Conservation (phyloP, 2,888 invertebrate species). For the Willowsia nigromaculata region DNA sequence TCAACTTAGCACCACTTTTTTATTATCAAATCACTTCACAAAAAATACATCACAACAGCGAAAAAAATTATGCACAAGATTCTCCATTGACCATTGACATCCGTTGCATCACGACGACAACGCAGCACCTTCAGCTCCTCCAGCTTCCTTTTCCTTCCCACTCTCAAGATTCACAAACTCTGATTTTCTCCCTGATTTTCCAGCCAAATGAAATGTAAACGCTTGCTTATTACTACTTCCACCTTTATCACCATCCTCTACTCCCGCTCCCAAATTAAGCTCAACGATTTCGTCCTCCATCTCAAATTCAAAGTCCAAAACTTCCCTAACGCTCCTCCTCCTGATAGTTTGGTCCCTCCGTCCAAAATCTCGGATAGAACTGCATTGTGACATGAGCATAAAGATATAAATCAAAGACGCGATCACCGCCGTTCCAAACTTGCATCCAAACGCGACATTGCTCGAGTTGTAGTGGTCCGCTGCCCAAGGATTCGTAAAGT, state of each 20-base stretch:
- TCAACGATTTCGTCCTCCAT: not conserved
- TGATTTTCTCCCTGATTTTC: not conserved
- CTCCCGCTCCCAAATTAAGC: too few species aligned
- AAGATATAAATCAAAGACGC: not conserved
- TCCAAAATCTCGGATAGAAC: not conserved
- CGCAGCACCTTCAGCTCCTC: not conserved
- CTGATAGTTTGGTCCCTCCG: not conserved
- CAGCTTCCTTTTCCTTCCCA: too few species aligned
- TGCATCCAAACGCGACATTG: not conserved
- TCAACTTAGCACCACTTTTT: too few species aligned
- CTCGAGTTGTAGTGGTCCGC: constrained; percentile 31
- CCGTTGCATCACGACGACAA: not conserved
- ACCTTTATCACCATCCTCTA: not conserved
- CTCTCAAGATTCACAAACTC: not conserved
- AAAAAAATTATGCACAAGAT: too few species aligned
- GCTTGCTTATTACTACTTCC: not conserved
- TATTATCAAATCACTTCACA: not conserved
- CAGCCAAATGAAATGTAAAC: not conserved
- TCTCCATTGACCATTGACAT: too few species aligned
- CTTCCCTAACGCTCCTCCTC: not conserved
- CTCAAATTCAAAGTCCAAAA: not conserved
- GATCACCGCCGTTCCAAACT: not conserved
- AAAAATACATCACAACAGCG: not conserved
- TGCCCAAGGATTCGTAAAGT: constrained; percentile 52
- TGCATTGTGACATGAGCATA: not conserved